Conservation (phyloP, 1,140 invertebrate species). For the Colletes latitarsis region DNA sequence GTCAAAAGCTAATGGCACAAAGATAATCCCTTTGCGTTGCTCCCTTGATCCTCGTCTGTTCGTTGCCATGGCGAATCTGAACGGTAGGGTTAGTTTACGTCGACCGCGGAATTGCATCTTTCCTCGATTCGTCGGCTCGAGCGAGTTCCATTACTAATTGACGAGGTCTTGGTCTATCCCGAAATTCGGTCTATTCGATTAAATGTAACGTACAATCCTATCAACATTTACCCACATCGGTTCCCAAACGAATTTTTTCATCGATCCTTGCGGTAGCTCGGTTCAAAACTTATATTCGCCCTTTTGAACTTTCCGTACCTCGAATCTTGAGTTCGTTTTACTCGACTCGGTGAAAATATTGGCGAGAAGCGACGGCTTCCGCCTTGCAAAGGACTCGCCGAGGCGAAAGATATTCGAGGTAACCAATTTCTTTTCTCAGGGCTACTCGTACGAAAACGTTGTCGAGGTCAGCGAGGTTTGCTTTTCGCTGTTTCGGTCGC, state of each 20-base stretch:
- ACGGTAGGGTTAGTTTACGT: slow-evolving; percentile 34
- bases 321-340: too few relatives aligned
- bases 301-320: neutral
- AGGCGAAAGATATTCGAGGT: slow-evolving; percentile 50
- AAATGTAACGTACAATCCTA: too few relatives aligned
- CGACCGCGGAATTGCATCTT: neutral
- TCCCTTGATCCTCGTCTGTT: slow-evolving; percentile 26
- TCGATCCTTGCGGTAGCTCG: neutral
- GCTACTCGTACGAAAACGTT: slow-evolving; percentile 35
- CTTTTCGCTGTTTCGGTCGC: too few relatives aligned
- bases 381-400: slow-evolving; percentile 12
- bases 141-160: too few relatives aligned
- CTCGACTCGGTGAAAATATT: neutral
- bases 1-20: slow-evolving; percentile 75
- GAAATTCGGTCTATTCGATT: too few relatives aligned
- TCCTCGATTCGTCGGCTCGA: too few relatives aligned
- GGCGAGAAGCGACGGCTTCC: neutral
- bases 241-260: too few relatives aligned
- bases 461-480: neutral
- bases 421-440: slow-evolving; percentile 43
- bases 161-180: too few relatives aligned
- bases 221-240: too few relatives aligned
- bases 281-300: neutral
- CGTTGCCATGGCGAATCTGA: neutral
- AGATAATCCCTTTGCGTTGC: slow-evolving; percentile 66